phyloP scores from a whole-genome alignment of 2,113 vertebrate genomes.

The Labrus mixtus region DNA sequence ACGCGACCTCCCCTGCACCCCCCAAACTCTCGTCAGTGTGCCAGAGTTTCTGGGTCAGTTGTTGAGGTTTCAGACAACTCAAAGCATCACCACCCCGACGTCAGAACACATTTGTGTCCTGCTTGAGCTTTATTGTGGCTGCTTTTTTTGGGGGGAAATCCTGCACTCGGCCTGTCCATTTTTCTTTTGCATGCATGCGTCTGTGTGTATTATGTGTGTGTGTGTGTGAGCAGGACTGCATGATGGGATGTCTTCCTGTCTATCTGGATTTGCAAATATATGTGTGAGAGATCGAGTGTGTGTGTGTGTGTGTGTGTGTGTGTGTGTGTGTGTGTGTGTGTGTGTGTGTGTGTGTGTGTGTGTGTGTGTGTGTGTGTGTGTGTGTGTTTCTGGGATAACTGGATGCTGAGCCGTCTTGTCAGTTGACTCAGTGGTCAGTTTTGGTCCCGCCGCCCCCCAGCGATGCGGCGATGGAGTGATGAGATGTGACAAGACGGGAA shows the following conservation, averaged over 20 bases:
- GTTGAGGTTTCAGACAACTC: conserved; percentile 76
- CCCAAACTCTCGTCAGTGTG: conserved; percentile 37
- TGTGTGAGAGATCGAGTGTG: background rate
- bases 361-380: conserved; percentile 3
- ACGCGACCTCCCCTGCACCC: conserved; percentile 36
- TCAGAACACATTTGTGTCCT: conserved; percentile 76
- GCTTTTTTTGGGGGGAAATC: conserved; percentile 43
- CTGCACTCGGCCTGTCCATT: conserved; percentile 44
- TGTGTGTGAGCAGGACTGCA: conserved; percentile 23
- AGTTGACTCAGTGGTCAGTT: conserved; percentile 83
- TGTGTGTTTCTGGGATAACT: conserved; percentile 48
- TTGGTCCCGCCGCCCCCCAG: conserved; percentile 67
- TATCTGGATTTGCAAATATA: conserved; percentile 37
- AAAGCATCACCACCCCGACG: conserved; percentile 67
- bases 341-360: conserved; percentile 21
- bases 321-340: background rate
- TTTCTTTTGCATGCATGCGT: conserved; percentile 47
- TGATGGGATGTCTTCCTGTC: conserved; percentile 39
- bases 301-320: conserved; percentile 19
- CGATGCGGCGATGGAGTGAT: conserved; percentile 64
- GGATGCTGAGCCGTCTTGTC: conserved; percentile 79
- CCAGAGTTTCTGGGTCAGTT: conserved; percentile 81
- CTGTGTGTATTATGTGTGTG: conserved; percentile 25
- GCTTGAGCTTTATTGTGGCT: conserved; percentile 41
- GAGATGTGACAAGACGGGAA: conserved; percentile 77